Conservation (phyloP, 2,797 vertebrate species). For the Megaceryle alcyon region DNA sequence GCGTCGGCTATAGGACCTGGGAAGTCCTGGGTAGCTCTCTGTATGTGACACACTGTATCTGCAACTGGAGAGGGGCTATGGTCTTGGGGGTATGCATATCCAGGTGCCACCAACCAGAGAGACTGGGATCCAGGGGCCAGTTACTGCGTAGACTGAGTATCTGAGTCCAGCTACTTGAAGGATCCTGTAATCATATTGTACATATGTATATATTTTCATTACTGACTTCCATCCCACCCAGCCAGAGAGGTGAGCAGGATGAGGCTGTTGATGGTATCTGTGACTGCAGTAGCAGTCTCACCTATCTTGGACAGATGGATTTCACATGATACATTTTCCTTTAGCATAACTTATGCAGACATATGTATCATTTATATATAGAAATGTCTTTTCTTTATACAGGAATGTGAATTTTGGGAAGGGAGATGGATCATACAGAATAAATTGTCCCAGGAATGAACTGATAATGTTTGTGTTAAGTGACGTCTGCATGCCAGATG, state of each 20-base stretch:
- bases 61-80: background rate
- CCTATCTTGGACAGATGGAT: rapidly evolving
- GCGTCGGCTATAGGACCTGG: background rate
- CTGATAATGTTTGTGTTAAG: background rate
- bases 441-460: background rate
- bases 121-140: background rate
- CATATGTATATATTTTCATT: background rate
- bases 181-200: background rate
- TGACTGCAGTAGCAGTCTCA: background rate
- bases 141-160: background rate
- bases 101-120: background rate
- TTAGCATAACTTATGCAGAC: background rate
- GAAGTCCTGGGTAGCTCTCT: background rate
- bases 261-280: background rate
- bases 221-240: background rate
- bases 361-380: background rate
- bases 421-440: background rate
- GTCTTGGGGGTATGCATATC: background rate
- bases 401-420: background rate
- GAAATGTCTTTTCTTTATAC: background rate
- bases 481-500: background rate
- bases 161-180: background rate
- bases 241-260: background rate
- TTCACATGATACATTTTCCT: background rate
- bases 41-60: background rate